Evolutionary conservation across 92 coral and sea anemone species (phyloP).

Genomic region (Zoanthus solanderi): DNA sequence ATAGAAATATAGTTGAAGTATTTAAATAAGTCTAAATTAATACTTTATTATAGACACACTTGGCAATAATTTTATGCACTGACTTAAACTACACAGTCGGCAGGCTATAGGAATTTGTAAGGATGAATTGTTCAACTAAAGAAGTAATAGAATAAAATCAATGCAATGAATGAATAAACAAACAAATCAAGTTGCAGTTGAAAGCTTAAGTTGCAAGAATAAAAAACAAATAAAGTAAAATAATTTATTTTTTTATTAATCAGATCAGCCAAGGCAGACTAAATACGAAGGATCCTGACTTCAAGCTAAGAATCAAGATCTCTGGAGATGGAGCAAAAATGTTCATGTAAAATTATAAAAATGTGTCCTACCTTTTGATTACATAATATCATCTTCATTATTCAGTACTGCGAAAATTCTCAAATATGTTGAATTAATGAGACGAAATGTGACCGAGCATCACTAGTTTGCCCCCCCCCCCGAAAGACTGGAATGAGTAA

Average conservation of each 20-base stretch:
- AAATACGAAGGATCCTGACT: constrained; percentile 34
- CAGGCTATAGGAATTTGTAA: not conserved
- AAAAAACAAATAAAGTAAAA: not conserved
- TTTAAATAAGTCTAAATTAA: not conserved
- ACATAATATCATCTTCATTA: constrained; percentile 48
- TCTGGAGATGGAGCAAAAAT: constrained; percentile 48
- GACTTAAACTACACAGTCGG: constrained; percentile 1
- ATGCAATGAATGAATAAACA: not conserved
- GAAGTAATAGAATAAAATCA: not conserved
- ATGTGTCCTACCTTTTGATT: constrained; percentile 38
- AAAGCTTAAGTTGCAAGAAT: not conserved
- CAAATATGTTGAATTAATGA: no score
- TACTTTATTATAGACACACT: not conserved
- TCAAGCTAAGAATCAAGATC: constrained; percentile 23
- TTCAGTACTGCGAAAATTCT: constrained; percentile 45
- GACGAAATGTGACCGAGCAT: no score
- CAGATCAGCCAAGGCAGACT: constrained; percentile 28
- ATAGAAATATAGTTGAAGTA: not conserved
- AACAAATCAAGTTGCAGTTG: not conserved
- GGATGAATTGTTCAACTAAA: not conserved
- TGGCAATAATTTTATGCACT: not conserved
- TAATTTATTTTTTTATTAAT: not conserved
- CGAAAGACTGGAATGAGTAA: no score
- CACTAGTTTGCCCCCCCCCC: no score
- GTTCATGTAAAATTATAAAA: not conserved